Base-by-base conservation (phyloP, 2,113 vertebrate species). In the Tiliqua scincoides region DNA sequence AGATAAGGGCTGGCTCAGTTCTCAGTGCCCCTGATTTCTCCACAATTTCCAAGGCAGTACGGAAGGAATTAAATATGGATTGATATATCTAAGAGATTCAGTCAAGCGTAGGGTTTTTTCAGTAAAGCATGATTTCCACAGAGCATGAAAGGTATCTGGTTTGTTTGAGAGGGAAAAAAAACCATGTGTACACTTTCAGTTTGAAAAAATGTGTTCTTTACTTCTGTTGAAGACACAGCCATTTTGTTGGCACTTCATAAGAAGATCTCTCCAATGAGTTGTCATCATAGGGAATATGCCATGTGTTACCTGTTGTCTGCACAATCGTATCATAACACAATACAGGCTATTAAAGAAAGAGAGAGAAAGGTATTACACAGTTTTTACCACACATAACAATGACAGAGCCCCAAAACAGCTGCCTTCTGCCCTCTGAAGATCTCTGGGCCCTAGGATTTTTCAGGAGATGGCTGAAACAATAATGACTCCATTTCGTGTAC, bases 201-300 rank as follows among this genome's bases (percentile, higher is more conserved):
- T 48, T 80, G 25, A 79, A 82, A 75, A 91, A 8, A 67, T 89
- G 9, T 7, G 70, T 83, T 77, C 52, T 90, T 92, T 8, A 25
- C 59, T 93, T 90, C 79, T 89, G 95, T 25, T 92, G 96, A 88
- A 99, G 94, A 91, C 99, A 99, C 59, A 99, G 96, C 99, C 99
- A 99, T 75, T 94, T 97, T 79, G 96, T 97, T 23, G 99, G 99
- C 3, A 99, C 95, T 96, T 95, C 95, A 79, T 96, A 97, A 1
- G 96, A 96, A 32, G 95, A 95, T 93, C 98, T 97, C 92, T 97
- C 95, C 32, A 96, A 95, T 35, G 93, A 92, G 21, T 91, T 79
- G 79, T 97, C 96, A 86, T 99, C 98, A n/a, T 98, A 99, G 6
- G 99, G 99, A 87, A 99, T 95, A 87, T 99, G 99, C 98, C 98